Evolutionary conservation across 2,888 invertebrate genomes (phyloP), one percentile per base, ranked within the genome.

Genomic region (Xanthostigma xanthostigma): DNA sequence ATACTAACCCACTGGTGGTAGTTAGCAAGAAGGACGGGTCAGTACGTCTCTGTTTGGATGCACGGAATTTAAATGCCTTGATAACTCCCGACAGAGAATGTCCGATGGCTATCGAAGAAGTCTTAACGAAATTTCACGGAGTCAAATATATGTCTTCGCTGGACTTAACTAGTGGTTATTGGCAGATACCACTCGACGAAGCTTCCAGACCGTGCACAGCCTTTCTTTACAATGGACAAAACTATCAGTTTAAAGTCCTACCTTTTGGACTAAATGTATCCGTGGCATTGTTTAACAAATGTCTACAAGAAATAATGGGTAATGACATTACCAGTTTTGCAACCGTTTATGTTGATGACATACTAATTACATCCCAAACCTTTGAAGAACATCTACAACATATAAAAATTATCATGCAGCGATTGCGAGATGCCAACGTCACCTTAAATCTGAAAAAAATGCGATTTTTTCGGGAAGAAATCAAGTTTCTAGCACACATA

Each of bases 231-330:
- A n/a, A n/a, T n/a, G n/a, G n/a, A n/a, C n/a, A n/a, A n/a, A n/a
- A n/a, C n/a, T 51, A 49, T 34, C 13, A 14, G 2, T 51, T 51
- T 35, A 41, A 36, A 2, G 48, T 48, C 3, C n/a, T 48, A 27
- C 48, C 50, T n/a, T 50, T 50, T 34, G 50, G 50, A 6, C 17
- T 51, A 11, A 44, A 36, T 9, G 36, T 47, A 14, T 42, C 50
- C 17, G 48, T 48, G 9, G 47, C 38, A 9, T 40, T 43, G 17
- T 50, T 50, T 44, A 36, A 27, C 9, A 27, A 45, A 33, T 5
- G 42, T 36, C 9, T 50, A n/a, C n/a, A n/a, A n/a, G n/a, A n/a
- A n/a, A n/a, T n/a, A n/a, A n/a, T n/a, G n/a, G n/a, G n/a, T n/a
- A n/a, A n/a, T n/a, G n/a, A n/a, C n/a, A n/a, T n/a, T n/a, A n/a